phyloP scores from a whole-genome alignment of 2,888 invertebrate genomes.

The Apamea monoglypha region DNA sequence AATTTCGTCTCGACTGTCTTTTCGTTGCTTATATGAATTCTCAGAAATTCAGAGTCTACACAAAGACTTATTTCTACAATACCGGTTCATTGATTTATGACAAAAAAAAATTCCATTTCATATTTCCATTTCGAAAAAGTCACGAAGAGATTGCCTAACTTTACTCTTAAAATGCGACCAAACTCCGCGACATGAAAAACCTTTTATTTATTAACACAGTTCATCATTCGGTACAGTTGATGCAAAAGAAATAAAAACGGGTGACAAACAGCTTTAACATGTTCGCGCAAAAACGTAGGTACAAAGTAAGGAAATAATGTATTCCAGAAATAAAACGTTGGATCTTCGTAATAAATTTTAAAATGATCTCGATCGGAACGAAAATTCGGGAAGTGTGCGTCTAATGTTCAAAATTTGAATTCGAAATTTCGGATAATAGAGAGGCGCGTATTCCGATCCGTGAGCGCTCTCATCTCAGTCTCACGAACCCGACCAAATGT shows the following conservation, averaged over 20 bases:
- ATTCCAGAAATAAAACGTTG: slow-evolving; percentile 34
- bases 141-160: slow-evolving; percentile 63
- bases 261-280: slow-evolving; percentile 57
- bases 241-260: slow-evolving; percentile 73
- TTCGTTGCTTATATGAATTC: slow-evolving; percentile 15
- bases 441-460: slow-evolving; percentile 63
- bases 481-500: slow-evolving; percentile 82
- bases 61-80: slow-evolving; percentile 48
- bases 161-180: slow-evolving; percentile 70
- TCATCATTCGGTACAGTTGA: slow-evolving; percentile 74
- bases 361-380: slow-evolving; percentile 19
- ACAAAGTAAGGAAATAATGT: slow-evolving; percentile 42
- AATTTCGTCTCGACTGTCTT: slow-evolving; percentile 8
- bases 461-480: slow-evolving; percentile 74
- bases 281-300: slow-evolving; percentile 47
- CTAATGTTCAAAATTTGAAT: slow-evolving; percentile 58
- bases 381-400: slow-evolving; percentile 39
- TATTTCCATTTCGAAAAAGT: slow-evolving; percentile 62
- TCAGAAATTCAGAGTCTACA: slow-evolving; percentile 12
- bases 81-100: slow-evolving; percentile 63
- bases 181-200: slow-evolving; percentile 79
- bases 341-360: slow-evolving; percentile 19
- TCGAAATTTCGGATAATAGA: slow-evolving; percentile 61
- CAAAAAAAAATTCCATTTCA: slow-evolving; percentile 60
- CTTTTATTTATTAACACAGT: slow-evolving; percentile 79